A percentile compares a stretch with the other conserved stretches of the same genome.
phyloP scores from a whole-genome alignment of 1,140 invertebrate genomes.

The Ceratosolen fusciceps region DNA sequence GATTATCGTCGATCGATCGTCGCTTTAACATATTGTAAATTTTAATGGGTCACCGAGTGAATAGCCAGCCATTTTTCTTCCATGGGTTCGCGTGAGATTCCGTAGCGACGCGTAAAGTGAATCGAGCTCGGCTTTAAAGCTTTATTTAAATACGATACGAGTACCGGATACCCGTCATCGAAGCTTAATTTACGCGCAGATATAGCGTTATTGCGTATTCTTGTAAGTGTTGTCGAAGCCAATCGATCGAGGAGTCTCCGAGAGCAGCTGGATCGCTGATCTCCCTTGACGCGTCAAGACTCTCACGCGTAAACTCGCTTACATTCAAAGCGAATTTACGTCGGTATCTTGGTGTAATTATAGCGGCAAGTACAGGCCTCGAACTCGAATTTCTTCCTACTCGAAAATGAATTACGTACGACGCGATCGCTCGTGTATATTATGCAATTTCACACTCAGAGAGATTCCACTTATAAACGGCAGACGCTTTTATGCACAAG shows the following conservation, averaged over 20 bases:
- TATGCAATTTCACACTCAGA: no score
- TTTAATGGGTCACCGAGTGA: neutral
- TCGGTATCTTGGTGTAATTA: neutral
- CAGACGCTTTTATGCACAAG: no score
- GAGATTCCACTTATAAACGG: no score
- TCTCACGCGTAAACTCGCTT: neutral
- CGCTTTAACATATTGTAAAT: neutral
- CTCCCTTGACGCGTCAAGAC: constrained; percentile 30
- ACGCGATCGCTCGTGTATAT: neutral
- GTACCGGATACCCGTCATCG: no score
- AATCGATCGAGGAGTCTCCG: neutral
- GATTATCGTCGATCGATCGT: neutral
- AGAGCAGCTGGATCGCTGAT: constrained; percentile 3
- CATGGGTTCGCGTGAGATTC: no score
- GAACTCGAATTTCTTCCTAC: neutral
- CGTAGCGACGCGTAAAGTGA: no score
- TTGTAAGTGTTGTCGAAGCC: no score
- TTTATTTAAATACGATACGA: neutral
- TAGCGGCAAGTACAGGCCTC: neutral
- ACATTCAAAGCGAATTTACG: constrained; percentile 9
- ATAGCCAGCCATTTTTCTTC: no score
- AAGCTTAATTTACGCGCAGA: constrained; percentile 26
- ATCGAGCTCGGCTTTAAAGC: neutral
- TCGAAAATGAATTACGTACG: neutral
- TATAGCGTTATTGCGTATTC: constrained; percentile 10